phyloP scores from a whole-genome alignment of 2,888 invertebrate species.

The Panopea generosa region DNA sequence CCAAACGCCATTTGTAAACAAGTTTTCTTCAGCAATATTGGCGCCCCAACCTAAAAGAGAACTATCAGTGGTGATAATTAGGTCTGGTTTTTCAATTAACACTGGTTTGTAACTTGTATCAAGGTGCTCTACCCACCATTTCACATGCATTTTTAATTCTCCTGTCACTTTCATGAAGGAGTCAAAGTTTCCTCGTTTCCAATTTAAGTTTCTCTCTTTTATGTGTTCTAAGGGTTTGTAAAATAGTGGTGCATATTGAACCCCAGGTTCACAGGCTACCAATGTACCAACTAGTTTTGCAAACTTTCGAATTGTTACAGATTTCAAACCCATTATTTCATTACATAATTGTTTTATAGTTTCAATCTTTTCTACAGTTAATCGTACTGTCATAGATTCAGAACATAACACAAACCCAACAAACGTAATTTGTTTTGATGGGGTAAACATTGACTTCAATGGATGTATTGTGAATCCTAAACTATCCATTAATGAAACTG shows the following conservation, averaged over 20 bases:
- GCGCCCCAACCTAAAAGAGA: conserved; percentile 19
- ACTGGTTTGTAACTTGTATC: not conserved
- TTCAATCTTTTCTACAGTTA: not conserved
- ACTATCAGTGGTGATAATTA: conserved; percentile 7
- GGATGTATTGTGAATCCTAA: conserved; percentile 55
- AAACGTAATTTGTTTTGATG: conserved; percentile 41
- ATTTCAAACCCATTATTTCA: not conserved
- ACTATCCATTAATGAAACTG: conserved; percentile 32
- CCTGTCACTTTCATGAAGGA: conserved; percentile 5
- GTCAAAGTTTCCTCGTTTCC: conserved; percentile 37
- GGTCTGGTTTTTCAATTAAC: conserved; percentile 1
- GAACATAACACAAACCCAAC: conserved; percentile 27
- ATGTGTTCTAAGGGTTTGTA: conserved; percentile 35
- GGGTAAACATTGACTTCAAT: conserved; percentile 47
- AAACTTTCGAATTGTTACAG: conserved; percentile 7
- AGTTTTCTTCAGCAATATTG: not conserved
- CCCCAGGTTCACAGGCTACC: conserved; percentile 42
- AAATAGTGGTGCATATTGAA: conserved; percentile 39
- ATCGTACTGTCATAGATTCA: conserved; percentile 18
- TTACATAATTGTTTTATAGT: not conserved
- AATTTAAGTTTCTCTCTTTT: conserved; percentile 31
- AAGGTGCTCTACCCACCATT: conserved; percentile 46
- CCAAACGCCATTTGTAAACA: conserved; percentile 11
- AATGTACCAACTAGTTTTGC: conserved; percentile 29
- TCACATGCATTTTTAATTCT: conserved; percentile 2